Evolutionary conservation across 2,797 vertebrate species (phyloP), one percentile per base, ranked within the genome.

Genomic region (Cryptoblepharus egeriae): DNA sequence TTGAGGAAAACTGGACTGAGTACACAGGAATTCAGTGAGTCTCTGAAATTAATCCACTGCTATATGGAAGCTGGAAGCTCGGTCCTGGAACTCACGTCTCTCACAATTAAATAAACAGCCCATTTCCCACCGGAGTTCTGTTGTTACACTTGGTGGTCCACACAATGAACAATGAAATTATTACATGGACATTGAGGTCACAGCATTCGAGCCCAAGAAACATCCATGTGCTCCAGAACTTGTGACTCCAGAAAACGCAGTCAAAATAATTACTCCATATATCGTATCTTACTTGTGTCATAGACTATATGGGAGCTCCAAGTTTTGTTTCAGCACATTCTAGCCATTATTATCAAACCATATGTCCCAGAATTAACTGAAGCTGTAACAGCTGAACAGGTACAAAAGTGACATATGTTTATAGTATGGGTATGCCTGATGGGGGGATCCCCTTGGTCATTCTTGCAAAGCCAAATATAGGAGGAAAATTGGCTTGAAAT

Each of bases 1-100:
- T 94, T 92, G 92, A 94, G 87, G 91, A 95, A 94, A 92, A 79
- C 30, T 70, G 74, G 42, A 64, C 24, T 88, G 87, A 95, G 90
- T 88, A 91, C 92, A 75, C 84, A 24, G 86, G 89, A 88, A 86
- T 32, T 84, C 90, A 88, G 85, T 7, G n/a, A 28, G 83, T 82
- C 86, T 91, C 68, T 65, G 28, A 88, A 89, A 82, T 58, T 77
- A 65, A 83, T 32, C n/a, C 30, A 77, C 9, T 58, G 20, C 0
- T 63, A 60, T 79, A 2, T 18, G 80, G 87, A 73, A 70, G 69
- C 82, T 83, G 85, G 75, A 18, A 84, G 13, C 0, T 39, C 6
- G 5, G 2, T 49, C 65, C 65, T 26, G 55, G 61, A 84, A 45
- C 71, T 72, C 77, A 73, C 87, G 70, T 75, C 91, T 84, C 73